These are phyloP conservation scores for Gopherus evgoodei DNA, from an alignment of 2,113 vertebrate species.

Conservation along the genomic window DNA sequence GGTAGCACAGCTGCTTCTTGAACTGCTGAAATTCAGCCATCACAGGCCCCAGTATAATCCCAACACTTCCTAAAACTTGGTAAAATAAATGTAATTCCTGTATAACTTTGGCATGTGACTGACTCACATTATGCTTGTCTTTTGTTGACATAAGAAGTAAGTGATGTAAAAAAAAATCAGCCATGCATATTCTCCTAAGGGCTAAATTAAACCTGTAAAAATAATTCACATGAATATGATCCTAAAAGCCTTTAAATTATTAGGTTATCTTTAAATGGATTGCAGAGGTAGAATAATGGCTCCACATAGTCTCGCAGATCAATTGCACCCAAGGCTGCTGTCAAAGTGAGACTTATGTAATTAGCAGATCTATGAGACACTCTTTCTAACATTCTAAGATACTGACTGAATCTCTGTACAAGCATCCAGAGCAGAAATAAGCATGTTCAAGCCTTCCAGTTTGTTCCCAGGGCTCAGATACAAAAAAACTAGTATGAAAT, in stretches of 20 bases:
- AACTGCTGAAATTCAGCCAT: background rate
- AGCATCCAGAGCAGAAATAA: background rate
- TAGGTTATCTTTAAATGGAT: background rate
- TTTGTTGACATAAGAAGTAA: constrained; percentile 2
- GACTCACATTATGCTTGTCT: background rate
- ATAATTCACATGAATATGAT: background rate
- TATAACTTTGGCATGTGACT: background rate
- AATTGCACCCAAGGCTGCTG: background rate
- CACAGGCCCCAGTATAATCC: background rate
- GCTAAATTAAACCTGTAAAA: background rate
- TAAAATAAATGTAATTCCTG: background rate
- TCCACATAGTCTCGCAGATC: background rate
- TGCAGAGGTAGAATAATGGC: background rate
- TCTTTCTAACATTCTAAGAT: background rate
- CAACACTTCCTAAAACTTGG: background rate
- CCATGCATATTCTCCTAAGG: background rate
- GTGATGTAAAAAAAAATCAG: background rate
- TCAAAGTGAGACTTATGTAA: background rate
- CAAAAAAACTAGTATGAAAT: background rate
- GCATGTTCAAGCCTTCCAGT: background rate
- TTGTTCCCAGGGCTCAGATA: background rate
- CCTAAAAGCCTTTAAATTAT: background rate
- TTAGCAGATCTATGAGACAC: background rate
- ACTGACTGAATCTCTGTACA: background rate
- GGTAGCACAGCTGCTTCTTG: background rate